A percentile compares a stretch with the other conserved stretches of the same genome.
Conservation (phyloP, 2,797 vertebrate genomes). For the Halcyon leucocephala region DNA sequence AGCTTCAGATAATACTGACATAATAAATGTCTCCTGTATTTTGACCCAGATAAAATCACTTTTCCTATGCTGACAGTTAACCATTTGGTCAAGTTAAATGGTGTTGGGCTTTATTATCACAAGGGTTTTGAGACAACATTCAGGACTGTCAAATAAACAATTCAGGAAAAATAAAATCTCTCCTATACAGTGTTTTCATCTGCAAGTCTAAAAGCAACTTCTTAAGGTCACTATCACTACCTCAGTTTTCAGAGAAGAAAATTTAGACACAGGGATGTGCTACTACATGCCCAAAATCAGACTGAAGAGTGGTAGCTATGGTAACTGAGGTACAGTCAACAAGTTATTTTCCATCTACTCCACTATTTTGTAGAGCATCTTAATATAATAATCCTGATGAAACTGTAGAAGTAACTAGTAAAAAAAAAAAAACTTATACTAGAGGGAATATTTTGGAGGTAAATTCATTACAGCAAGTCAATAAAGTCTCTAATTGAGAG, state of each 20-base stretch:
- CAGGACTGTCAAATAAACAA: neutral
- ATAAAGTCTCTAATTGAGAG: neutral
- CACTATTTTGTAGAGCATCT: neutral
- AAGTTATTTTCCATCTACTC: neutral
- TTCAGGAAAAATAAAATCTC: neutral
- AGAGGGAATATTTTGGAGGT: neutral
- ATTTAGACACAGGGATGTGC: neutral
- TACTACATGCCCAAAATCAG: conserved; percentile 1
- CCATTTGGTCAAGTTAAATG: neutral
- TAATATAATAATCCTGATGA: neutral
- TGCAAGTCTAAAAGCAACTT: conserved; percentile 40
- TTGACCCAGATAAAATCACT: neutral
- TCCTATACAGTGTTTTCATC: neutral
- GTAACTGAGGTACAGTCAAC: neutral
- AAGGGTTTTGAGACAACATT: neutral
- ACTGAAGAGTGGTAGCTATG: neutral
- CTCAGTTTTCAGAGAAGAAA: conserved; percentile 41
- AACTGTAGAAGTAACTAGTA: neutral
- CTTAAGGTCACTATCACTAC: conserved; percentile 28
- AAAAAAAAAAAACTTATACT: neutral
- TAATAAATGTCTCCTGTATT: neutral
- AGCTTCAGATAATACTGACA: neutral
- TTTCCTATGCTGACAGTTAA: neutral
- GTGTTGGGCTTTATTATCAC: neutral
- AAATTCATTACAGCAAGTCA: neutral